Conservation (phyloP, 2,797 vertebrate species). For the Brachymystax lenok region DNA sequence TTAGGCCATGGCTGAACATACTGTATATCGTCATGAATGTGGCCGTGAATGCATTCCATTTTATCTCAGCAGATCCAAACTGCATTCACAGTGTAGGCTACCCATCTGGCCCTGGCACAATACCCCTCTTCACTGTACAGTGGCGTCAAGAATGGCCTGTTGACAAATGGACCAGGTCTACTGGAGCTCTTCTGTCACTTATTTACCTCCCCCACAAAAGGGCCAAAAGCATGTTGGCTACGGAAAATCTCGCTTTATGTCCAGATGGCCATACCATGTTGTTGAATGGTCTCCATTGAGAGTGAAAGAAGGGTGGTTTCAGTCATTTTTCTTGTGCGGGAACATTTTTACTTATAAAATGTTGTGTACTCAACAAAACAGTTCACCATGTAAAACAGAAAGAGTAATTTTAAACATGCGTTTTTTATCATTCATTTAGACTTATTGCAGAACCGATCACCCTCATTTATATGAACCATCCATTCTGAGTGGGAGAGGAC, state of each 20-base stretch:
- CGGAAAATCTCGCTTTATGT: not conserved
- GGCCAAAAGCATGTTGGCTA: not conserved
- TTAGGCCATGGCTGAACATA: not conserved
- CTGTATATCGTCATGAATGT: not conserved
- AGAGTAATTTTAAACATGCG: too few relatives aligned
- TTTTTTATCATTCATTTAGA: not conserved
- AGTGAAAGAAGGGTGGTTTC: not conserved
- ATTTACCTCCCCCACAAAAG: slow-evolving; percentile 39
- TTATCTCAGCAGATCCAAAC: slow-evolving; percentile 21
- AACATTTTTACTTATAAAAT: not conserved
- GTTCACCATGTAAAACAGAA: not conserved
- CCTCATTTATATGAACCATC: not conserved
- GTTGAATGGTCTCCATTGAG: not conserved
- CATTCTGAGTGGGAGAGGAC: not conserved
- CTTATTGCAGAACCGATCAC: not conserved
- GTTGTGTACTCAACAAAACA: not conserved
- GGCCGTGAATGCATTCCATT: not conserved
- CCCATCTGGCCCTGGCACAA: slow-evolving; percentile 38
- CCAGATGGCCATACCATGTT: not conserved
- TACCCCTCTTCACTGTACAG: slow-evolving; percentile 40
- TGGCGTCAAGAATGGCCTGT: slow-evolving; percentile 45
- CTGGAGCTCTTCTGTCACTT: slow-evolving; percentile 37
- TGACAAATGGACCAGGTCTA: slow-evolving; percentile 33
- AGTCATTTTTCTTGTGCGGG: not conserved
- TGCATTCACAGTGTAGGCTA: slow-evolving; percentile 27